Percentiles rank a stretch among this genome's conserved stretches.
Conservation (phyloP, 1,140 invertebrate genomes). For the Cotesia glomerata region DNA sequence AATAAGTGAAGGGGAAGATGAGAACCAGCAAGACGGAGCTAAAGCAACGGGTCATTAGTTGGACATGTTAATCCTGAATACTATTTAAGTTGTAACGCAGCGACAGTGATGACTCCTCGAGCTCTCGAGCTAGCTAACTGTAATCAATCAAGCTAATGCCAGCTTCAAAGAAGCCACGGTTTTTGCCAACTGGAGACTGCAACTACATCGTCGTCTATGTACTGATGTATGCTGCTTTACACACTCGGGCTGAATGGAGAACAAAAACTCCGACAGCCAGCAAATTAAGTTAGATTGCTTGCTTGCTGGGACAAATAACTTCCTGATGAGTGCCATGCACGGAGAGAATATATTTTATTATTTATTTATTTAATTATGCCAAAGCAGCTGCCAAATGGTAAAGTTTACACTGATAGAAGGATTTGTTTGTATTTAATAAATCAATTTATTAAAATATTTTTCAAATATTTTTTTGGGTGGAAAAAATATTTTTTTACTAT, state of each 20-base stretch:
- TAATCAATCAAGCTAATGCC: slow-evolving; percentile 44
- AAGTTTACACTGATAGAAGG: too few relatives aligned
- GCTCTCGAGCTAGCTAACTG: slow-evolving; percentile 1
- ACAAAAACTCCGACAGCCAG: neutral
- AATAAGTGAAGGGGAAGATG: neutral
- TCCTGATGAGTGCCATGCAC: too few relatives aligned
- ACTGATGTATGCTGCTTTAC: neutral
- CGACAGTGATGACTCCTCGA: slow-evolving; percentile 32
- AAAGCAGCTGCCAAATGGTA: too few relatives aligned
- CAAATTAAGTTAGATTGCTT: neutral
- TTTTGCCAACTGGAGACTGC: neutral
- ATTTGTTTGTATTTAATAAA: too few relatives aligned
- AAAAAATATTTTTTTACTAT: too few relatives aligned
- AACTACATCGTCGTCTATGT: neutral
- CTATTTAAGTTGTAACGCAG: slow-evolving; percentile 32
- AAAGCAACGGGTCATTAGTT: slow-evolving; percentile 37
- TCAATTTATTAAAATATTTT: too few relatives aligned
- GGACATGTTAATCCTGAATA: slow-evolving; percentile 44
- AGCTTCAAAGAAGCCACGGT: slow-evolving; percentile 24
- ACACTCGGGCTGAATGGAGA: too few relatives aligned
- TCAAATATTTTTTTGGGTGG: too few relatives aligned
- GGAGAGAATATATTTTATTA: too few relatives aligned
- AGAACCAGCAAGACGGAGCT: neutral
- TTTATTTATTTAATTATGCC: too few relatives aligned
- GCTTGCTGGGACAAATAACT: too few relatives aligned